Percentiles rank a stretch among this genome's conserved stretches.
Evolutionary conservation across 2,888 invertebrate species (phyloP).

Genomic region (Trisateles emortualis): DNA sequence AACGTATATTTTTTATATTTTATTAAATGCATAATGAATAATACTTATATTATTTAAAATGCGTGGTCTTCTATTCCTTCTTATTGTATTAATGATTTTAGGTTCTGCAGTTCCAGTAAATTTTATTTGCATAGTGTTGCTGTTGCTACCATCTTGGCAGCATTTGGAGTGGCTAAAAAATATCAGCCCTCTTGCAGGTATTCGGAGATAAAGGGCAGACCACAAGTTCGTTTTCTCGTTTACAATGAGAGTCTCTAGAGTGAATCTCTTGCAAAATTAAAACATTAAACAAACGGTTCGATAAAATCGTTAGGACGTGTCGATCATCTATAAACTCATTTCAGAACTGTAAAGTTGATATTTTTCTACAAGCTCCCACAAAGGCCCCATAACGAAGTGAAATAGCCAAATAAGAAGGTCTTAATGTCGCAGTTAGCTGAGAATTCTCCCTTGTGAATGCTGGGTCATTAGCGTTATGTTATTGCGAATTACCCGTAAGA

Average conservation of each 20-base stretch:
- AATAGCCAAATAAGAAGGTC: conserved; percentile 84
- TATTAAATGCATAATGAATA: too few relatives aligned
- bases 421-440: conserved; percentile 82
- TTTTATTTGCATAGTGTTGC: too few relatives aligned
- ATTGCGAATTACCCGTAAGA: conserved; percentile 79
- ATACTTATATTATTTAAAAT: too few relatives aligned
- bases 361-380: conserved; percentile 70
- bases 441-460: conserved; percentile 82
- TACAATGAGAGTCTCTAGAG: not conserved
- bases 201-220: too few relatives aligned
- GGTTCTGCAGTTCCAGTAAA: too few relatives aligned
- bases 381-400: conserved; percentile 80
- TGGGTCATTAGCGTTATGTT: conserved; percentile 83
- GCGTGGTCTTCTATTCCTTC: too few relatives aligned
- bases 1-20: too few relatives aligned
- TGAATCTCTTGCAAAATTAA: not conserved
- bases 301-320: conserved; percentile 31
- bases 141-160: too few relatives aligned
- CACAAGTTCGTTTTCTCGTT: not conserved
- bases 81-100: too few relatives aligned
- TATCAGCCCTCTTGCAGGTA: too few relatives aligned
- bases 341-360: conserved; percentile 59
- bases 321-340: conserved; percentile 33
- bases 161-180: too few relatives aligned
- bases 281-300: conserved; percentile 1